Evolutionary conservation across 2,113 vertebrate species (phyloP), one percentile per base, ranked within the genome.

Genomic region (Cyphomyrus discorhynchus): DNA sequence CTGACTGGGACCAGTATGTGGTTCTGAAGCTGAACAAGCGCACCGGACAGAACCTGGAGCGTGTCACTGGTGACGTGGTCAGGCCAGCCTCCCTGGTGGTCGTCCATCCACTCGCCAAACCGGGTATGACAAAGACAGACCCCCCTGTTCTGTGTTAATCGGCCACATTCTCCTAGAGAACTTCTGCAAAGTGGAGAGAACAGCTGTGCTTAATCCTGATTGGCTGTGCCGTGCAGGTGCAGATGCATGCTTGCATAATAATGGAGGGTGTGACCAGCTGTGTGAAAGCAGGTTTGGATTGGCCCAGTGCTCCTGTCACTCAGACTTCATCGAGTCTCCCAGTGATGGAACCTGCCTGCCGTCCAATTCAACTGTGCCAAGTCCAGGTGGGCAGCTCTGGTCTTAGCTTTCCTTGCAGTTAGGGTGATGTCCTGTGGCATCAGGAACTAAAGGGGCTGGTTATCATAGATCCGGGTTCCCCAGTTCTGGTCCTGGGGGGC

Each of bases 61-160:
- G 93, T 92, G 95, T 98, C 89, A 95, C 91, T 91, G 96, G 96
- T 89, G 95, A 94, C 93, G 95, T 97, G 96, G 94, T 97, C 90
- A 96, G 96, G 91, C 97, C 98, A 13, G 96, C 97, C 13, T 96
- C 97, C 89, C 80, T 99, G 90, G 95, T 96, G 92, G 94, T 99
- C 92, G 94, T 97, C 90, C 98, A 99, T 92, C 97, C 97, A 46
- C 94, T 98, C 85, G 96, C 97, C 89, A 99, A 98, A 96, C 97
- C 98, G 97, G 97, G 97, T 99, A 96, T 45, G 8, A 45, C 50
- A 90, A 17, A 90, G 6, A 13, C 50, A n/a, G 27, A 66, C 49
- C 24, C 62, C 62, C 56, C 42, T 70, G 21, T 50, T 53, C 49
- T 31, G 5, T 74, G 42, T 70, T 87, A 53, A 35, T 27, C 27